Evolutionary conservation across 2,113 vertebrate species (phyloP).

Genomic region (Corydoras maculifer): DNA sequence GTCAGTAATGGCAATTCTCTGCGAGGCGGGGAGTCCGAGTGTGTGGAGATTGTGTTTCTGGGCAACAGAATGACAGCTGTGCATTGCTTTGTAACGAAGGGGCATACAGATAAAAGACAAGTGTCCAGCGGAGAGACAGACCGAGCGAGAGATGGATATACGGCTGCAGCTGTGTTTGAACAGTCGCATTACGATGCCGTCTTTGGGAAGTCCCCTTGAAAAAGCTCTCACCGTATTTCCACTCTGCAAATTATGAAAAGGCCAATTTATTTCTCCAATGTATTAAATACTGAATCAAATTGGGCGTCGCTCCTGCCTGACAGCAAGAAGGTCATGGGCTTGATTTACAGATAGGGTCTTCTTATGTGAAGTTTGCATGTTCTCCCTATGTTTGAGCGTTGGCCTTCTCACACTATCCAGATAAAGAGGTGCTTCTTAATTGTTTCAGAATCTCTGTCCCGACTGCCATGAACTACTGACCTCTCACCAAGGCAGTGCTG

Average conservation of each 20-base stretch:
- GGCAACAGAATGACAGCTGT: conserved; percentile 68
- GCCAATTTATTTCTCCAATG: no score
- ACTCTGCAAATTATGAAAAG: neutral
- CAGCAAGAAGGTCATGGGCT: no score
- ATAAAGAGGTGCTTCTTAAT: no score
- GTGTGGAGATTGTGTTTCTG: conserved; percentile 64
- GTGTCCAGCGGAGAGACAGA: conserved; percentile 34
- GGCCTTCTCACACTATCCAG: no score
- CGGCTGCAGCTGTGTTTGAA: conserved; percentile 64
- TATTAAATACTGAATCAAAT: no score
- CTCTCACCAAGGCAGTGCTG: no score
- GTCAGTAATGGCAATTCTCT: conserved; percentile 20
- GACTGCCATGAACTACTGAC: no score
- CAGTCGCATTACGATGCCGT: conserved; percentile 50
- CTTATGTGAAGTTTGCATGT: no score
- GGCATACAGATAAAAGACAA: conserved; percentile 52
- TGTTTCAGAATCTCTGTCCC: no score
- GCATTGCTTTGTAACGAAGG: conserved; percentile 58
- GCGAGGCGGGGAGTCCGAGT: conserved; percentile 51
- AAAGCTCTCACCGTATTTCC: neutral
- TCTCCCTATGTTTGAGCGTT: no score
- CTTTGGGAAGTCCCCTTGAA: neutral
- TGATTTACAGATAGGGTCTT: no score
- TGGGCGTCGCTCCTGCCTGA: no score
- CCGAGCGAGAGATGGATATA: conserved; percentile 19